These are phyloP conservation scores for Sminthopsis crassicaudata DNA, from an alignment of 2,113 vertebrate genomes.

Conservation along the genomic window DNA sequence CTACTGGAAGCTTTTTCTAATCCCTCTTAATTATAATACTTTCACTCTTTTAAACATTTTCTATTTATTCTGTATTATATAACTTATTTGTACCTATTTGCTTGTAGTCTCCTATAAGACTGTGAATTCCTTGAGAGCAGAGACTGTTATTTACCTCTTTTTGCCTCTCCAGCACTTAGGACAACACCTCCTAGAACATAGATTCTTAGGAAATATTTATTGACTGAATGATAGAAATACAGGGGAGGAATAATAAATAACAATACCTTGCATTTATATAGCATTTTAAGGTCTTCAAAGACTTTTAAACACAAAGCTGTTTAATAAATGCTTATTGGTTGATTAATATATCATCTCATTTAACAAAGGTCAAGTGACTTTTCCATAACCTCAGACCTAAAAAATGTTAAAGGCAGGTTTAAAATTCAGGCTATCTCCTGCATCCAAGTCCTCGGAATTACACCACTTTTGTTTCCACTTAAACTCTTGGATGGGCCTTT, in stretches of 20 bases:
- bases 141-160: background rate
- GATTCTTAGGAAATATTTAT: background rate
- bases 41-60: background rate
- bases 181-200: no score
- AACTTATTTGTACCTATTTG: background rate
- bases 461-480: background rate
- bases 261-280: background rate
- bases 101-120: background rate
- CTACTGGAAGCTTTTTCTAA: background rate
- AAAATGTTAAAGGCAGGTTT: background rate
- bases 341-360: background rate
- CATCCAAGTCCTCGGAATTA: background rate
- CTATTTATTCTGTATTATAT: background rate
- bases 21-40: background rate
- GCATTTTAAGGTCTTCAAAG: background rate
- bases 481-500: background rate
- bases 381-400: background rate
- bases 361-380: background rate
- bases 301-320: background rate
- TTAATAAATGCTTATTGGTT: background rate
- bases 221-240: background rate
- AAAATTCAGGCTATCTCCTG: background rate
- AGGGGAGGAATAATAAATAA: background rate
- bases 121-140: background rate
- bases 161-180: background rate